These are phyloP conservation scores for Pseudachorutes palmiensis DNA, from an alignment of 1,140 invertebrate genomes.

Conservation along the genomic window DNA sequence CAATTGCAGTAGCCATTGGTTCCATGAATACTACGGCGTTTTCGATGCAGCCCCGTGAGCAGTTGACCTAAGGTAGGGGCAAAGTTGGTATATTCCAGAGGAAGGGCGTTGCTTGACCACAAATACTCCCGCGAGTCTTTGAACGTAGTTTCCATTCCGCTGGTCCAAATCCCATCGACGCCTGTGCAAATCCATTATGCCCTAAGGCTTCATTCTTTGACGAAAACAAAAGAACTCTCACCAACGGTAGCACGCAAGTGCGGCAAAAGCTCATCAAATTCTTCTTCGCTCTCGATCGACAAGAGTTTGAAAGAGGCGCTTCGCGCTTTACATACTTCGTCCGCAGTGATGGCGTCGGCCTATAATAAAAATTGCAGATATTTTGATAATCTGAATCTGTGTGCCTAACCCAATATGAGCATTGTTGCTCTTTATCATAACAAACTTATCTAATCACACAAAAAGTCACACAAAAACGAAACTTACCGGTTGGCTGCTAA, in stretches of 20 bases:
- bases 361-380: neutral
- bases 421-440: neutral
- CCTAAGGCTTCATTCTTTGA: neutral
- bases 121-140: neutral
- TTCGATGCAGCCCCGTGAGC: neutral
- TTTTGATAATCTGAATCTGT: neutral
- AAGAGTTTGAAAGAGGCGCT: neutral
- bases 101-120: conserved; percentile 3
- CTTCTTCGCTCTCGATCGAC: neutral
- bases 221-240: neutral
- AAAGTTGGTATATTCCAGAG: neutral
- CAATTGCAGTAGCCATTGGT: neutral
- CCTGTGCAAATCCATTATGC: neutral
- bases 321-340: neutral
- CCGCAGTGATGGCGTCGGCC: neutral
- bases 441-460: neutral
- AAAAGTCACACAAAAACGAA: neutral
- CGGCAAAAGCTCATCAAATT: neutral
- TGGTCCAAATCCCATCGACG: neutral
- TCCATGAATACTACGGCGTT: neutral
- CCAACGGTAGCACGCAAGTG: neutral
- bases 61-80: neutral
- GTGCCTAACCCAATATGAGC: neutral
- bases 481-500: neutral
- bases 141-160: neutral